Evolutionary conservation across 1,140 invertebrate species (phyloP), one percentile per base, ranked within the genome.

Genomic region (Zaprionus ornatus): DNA sequence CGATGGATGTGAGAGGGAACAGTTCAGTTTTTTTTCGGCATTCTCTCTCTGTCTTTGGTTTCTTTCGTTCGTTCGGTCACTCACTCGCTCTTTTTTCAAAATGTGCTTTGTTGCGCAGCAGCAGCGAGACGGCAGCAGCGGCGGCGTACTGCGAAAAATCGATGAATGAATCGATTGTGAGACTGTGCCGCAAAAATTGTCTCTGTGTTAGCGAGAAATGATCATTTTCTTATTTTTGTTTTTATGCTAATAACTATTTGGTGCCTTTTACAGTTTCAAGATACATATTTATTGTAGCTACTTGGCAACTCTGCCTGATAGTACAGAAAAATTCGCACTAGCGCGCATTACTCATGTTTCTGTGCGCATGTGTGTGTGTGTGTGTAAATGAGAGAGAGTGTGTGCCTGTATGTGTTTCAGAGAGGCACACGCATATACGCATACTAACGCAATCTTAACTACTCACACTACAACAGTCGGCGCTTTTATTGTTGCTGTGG

Each of bases 111-210:
- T 71, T 91, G 74, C 84, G 84, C 85, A 90, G 85, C 83, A 75
- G 76, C 54, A 73, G 66, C 50, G 56, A 72, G 62, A 40, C 80
- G 65, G 65, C 80, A 61, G 48, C 73, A 62, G 65, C 80, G 64
- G 54, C 72, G 59, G 61, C 72, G 52, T 61, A 67, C 69, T 80
- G 91, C 78, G 91, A 92, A 92, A 92, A 92, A 92, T 92, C 91
- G 85, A 92, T 92, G 91, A 92, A 92, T 92, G 91, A 90, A 92
- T 91, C 91, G 90, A 92, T 91, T 84, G 91, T 78, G 71, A 69
- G 62, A 67, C 66, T 73, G 52, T n/a, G 17, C 62, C 37, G 21
- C 19, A 19, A 56, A 70, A 50, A 48, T 61, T 54, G 62, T 79
- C 56, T 40, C 60, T 79, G 52, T 29, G 27, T n/a, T 35, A 21